Base-by-base conservation (phyloP, 2,797 vertebrate species). In the Phrynocephalus forsythii region DNA sequence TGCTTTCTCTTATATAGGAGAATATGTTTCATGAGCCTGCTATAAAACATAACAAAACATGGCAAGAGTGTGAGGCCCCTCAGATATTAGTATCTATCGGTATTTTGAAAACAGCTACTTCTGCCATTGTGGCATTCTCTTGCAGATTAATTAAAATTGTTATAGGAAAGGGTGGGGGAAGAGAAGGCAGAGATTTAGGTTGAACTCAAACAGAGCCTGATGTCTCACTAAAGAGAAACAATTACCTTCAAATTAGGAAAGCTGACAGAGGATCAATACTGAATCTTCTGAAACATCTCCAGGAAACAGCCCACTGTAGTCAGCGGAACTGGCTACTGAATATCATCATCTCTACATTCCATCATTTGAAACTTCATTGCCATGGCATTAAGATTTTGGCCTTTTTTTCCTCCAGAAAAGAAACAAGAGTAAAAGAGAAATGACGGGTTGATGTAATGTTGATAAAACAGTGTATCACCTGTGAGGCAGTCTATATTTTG, bases 241-340 rank as follows among this genome's bases (percentile, higher is more conserved):
- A 80, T 93, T 92, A 85, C 89, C 81, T 94, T 94, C 84, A 86
- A 89, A 79, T 91, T 94, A 92, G 79, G 84, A 91, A 91, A 90
- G 79, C 6, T 91, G 87, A 87, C 22, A 86, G 52, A 83, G 50
- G 79, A 92, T 94, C 90, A 90, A 91, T 95, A 90, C 1, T 56
- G 1, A 90, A 86, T 92, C 85, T 95, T 86, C 86, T 91, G 85
- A 91, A 91, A 91, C 67, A 94, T 87, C 84, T 63, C 48, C 26
- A 90, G 79, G 78, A 94, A 48, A 86, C 91, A 89, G 86, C 16
- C 56, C 91, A 20, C 60, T 87, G 85, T 0, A 3, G 83, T 92
- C 88, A 87, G 72, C 50, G 3, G 83, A 72, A 71, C 26, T 85
- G 85, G 13, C 52, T 90, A 80, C 50, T 88, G 50, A 88, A 84